Evolutionary conservation across 1,140 invertebrate genomes (phyloP), one percentile per base, ranked within the genome.

Genomic region (Pectinophora gossypiella): DNA sequence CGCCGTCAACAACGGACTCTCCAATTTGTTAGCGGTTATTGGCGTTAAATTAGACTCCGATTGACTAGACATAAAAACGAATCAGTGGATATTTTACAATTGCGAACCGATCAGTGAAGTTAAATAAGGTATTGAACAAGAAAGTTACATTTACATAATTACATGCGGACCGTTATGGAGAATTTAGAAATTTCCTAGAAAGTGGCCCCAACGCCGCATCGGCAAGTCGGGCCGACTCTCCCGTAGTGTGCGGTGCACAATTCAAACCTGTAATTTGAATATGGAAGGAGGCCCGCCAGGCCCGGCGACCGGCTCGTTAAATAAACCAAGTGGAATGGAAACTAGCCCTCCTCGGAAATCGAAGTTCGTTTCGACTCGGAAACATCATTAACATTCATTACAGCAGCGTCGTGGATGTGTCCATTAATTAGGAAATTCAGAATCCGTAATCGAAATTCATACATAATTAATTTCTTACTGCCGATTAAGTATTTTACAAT

Each of bases 181-280:
- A 64, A 64, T 70, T 71, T 69, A 75, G 68, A 76, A 70, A 70
- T 70, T 67, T 71, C 61, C 56, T 72, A 74, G 74, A 71, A 74
- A 74, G 71, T 56, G 64, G 62, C 58, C 57, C 47, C 59, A 54
- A 58, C 56, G 48, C 22, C 49, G 43, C 36, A 40, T 40, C 36
- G 36, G 36, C 36, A 40, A 40, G 36, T 18, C 36, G 36, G 36
- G 49, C 40, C 56, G 48, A 61, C 63, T 66, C 56, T 66, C 64
- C 62, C 62, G 67, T 60, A 47, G 65, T 56, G 61, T 47, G 55
- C 44, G 57, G 60, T 50, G 58, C 65, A 70, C 70, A 68, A 68
- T 74, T 67, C 59, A 72, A 77, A 77, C 67, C 65, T 69, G 69
- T 77, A 74, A 74, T 77, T 77, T 77, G 67, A 72, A 72, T 72